Conservation (phyloP, 1,140 invertebrate species). For the Trachymyrmex septentrionalis region DNA sequence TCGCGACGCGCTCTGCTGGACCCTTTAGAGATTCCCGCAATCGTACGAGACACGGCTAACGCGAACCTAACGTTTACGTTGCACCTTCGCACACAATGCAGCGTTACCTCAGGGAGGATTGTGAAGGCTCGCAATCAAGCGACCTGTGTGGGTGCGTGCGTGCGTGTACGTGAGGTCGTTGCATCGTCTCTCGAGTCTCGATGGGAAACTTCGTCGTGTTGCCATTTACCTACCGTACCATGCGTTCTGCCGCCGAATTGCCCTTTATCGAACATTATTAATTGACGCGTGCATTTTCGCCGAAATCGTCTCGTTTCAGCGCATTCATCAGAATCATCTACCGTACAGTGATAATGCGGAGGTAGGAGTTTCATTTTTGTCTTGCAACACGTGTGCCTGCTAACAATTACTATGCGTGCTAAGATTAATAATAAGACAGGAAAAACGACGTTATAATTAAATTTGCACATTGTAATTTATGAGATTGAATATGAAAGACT, state of each 20-base stretch:
- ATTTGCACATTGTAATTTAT: not conserved
- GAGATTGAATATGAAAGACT: not conserved
- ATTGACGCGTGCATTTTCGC: not conserved
- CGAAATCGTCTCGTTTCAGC: not conserved
- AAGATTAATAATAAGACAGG: not conserved
- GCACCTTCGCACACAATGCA: not conserved
- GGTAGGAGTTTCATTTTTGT: not conserved
- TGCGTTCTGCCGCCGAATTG: not conserved
- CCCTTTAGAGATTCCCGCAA: not conserved
- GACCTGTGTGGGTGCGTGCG: not conserved
- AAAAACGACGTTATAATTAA: not conserved
- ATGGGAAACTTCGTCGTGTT: not conserved
- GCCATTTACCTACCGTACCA: constrained; percentile 7
- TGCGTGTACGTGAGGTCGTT: not conserved
- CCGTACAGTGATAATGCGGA: not conserved
- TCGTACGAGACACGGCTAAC: not conserved
- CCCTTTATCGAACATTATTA: not conserved
- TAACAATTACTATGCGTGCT: not conserved
- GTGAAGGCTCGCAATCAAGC: not conserved
- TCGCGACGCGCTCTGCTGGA: not conserved
- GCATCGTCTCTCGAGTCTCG: not conserved
- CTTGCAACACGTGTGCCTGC: not conserved
- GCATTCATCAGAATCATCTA: not conserved
- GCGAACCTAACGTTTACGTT: not conserved
- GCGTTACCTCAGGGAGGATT: not conserved